A percentile compares a stretch with the other conserved stretches of the same genome.
phyloP scores from a whole-genome alignment of 2,797 vertebrate genomes.

The Lepus oiostolus region DNA sequence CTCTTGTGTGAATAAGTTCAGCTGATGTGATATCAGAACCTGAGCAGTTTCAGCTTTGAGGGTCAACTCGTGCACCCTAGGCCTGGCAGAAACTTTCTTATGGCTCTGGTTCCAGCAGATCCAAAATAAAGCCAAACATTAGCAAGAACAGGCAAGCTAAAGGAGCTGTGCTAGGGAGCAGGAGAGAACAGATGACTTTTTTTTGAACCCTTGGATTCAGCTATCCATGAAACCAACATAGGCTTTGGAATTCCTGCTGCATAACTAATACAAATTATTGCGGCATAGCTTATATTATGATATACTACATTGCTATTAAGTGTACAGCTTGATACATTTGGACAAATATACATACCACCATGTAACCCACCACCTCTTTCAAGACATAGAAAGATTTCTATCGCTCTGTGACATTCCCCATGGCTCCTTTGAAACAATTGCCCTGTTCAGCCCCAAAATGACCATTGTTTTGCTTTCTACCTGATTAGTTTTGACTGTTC shows the following conservation, averaged over 20 bases:
- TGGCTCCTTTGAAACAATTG: background rate
- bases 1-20: background rate
- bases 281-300: background rate
- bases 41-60: background rate
- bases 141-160: background rate
- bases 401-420: background rate
- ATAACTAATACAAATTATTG: background rate
- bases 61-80: background rate
- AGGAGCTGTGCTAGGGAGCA: background rate
- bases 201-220: background rate
- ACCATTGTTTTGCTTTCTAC: background rate
- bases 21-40: background rate
- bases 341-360: background rate
- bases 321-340: background rate
- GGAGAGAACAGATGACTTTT: background rate
- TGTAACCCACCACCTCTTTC: background rate
- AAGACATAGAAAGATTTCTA: background rate
- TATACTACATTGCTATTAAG: background rate
- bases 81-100: background rate
- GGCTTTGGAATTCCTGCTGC: background rate
- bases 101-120: accelerated
- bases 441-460: background rate
- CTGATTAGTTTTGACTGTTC: background rate
- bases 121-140: background rate
- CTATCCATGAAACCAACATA: background rate